A percentile compares a stretch with the other conserved stretches of the same genome.
phyloP scores from a whole-genome alignment of 2,797 vertebrate species.

The Hylomyscus alleni region DNA sequence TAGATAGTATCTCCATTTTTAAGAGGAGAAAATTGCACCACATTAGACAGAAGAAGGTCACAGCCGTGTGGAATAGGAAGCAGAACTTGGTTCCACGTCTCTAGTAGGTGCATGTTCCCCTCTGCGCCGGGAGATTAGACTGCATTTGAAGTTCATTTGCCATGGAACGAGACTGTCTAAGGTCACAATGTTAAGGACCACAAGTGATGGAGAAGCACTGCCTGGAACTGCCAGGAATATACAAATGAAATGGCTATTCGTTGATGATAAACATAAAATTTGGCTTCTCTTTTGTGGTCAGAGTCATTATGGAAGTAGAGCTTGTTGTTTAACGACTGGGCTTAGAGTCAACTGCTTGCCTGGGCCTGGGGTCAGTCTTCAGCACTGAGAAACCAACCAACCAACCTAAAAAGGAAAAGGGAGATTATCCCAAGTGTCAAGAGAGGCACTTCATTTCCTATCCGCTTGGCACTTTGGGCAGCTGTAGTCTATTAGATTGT shows the following conservation, averaged over 20 bases:
- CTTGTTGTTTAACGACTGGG: background rate
- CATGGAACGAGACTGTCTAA: conserved; percentile 53
- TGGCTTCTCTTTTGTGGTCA: conserved; percentile 44
- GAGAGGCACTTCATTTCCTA: background rate
- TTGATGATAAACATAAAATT: conserved; percentile 57
- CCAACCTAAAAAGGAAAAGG: background rate
- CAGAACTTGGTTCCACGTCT: conserved; percentile 69
- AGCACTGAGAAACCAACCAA: background rate
- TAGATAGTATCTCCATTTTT: conserved; percentile 80
- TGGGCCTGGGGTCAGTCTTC: background rate
- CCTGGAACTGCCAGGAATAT: conserved; percentile 45
- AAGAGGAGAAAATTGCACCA: conserved; percentile 78
- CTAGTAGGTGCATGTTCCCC: conserved; percentile 4
- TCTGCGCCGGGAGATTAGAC: conserved; percentile 72
- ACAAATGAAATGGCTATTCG: conserved; percentile 11
- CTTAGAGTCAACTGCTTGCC: background rate
- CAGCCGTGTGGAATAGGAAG: conserved; percentile 35
- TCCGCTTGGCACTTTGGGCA: background rate
- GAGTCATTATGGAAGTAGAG: conserved; percentile 14
- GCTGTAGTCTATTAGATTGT: background rate
- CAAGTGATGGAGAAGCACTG: conserved; percentile 56
- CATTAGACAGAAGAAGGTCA: conserved; percentile 79
- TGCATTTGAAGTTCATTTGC: conserved; percentile 76
- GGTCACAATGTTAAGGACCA: conserved; percentile 48
- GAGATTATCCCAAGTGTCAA: background rate